Percentiles rank a stretch among this genome's conserved stretches.
These are phyloP conservation scores for Carcina quercana DNA, from an alignment of 2,888 invertebrate species.

Conservation along the genomic window DNA sequence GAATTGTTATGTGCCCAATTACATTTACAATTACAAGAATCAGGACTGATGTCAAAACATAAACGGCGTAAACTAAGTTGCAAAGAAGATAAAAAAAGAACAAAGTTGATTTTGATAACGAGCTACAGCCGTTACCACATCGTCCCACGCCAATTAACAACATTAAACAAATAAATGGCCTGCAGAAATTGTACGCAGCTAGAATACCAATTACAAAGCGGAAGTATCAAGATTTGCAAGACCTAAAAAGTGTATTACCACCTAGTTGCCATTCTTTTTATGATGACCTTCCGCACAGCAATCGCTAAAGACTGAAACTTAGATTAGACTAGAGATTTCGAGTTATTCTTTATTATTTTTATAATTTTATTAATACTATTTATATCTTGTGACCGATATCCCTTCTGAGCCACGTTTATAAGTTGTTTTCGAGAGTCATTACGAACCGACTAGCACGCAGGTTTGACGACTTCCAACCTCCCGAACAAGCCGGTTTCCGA, in stretches of 20 bases:
- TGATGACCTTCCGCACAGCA: slow-evolving; percentile 16
- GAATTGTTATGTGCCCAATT: slow-evolving; percentile 9
- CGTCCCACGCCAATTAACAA: slow-evolving; percentile 12
- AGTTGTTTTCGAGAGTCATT: too few relatives aligned
- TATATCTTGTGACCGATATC: too few relatives aligned
- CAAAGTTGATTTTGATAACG: slow-evolving; percentile 15
- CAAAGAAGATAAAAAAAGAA: slow-evolving; percentile 12
- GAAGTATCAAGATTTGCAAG: slow-evolving; percentile 22
- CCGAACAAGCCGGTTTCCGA: too few relatives aligned
- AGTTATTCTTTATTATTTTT: slow-evolving; percentile 14
- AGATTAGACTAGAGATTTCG: slow-evolving; percentile 13
- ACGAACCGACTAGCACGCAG: too few relatives aligned
- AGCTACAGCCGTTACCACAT: slow-evolving; percentile 14
- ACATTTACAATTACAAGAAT: slow-evolving; percentile 2
- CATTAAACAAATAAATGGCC: slow-evolving; percentile 14
- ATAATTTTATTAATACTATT: slow-evolving; percentile 9
- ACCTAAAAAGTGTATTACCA: slow-evolving; percentile 21
- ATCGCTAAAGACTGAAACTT: slow-evolving; percentile 13
- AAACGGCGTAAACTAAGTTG: slow-evolving; percentile 12
- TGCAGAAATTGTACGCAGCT: slow-evolving; percentile 17
- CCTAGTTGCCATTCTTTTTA: slow-evolving; percentile 20
- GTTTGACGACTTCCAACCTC: too few relatives aligned
- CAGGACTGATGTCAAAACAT: slow-evolving; percentile 11
- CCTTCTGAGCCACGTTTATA: too few relatives aligned
- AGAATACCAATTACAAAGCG: slow-evolving; percentile 19